phyloP scores from a whole-genome alignment of 2,797 vertebrate species.

The Sebastes oblongus region DNA sequence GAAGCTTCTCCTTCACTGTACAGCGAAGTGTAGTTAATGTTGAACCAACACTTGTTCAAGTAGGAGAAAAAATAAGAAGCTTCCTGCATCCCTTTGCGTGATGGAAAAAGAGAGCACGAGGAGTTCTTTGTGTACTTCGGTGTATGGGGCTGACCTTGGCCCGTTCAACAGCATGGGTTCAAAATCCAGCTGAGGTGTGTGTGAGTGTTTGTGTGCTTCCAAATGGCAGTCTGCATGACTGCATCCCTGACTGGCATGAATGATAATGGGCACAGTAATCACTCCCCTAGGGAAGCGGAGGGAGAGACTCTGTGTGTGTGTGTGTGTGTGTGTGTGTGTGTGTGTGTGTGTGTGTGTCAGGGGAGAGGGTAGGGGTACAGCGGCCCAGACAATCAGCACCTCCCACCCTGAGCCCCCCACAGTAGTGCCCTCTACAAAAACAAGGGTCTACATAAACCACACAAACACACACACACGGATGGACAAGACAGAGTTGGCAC shows the following conservation, averaged over 20 bases:
- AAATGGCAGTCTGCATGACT: conserved; percentile 65
- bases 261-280: conserved; percentile 70
- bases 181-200: conserved; percentile 50
- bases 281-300: conserved; percentile 42
- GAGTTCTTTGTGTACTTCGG: conserved; percentile 1
- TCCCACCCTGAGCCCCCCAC: conserved; percentile 37
- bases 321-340: conserved; percentile 30
- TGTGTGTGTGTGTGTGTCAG: conserved; percentile 25
- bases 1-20: not conserved
- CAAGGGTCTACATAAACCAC: conserved; percentile 27
- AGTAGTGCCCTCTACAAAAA: conserved; percentile 51
- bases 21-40: not conserved
- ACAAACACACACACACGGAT: not conserved
- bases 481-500: conserved; percentile 19
- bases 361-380: conserved; percentile 28
- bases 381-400: conserved; percentile 43
- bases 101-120: conserved; percentile 4
- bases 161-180: conserved; percentile 23
- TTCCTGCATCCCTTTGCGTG: conserved; percentile 21
- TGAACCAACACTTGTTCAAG: not conserved
- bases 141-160: conserved; percentile 40
- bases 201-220: conserved; percentile 34
- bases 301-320: conserved; percentile 38
- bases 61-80: not conserved
- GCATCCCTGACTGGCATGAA: conserved; percentile 67